These are phyloP conservation scores for Pangasius sanitwongsei DNA, from an alignment of 2,797 vertebrate species.

Conservation along the genomic window DNA sequence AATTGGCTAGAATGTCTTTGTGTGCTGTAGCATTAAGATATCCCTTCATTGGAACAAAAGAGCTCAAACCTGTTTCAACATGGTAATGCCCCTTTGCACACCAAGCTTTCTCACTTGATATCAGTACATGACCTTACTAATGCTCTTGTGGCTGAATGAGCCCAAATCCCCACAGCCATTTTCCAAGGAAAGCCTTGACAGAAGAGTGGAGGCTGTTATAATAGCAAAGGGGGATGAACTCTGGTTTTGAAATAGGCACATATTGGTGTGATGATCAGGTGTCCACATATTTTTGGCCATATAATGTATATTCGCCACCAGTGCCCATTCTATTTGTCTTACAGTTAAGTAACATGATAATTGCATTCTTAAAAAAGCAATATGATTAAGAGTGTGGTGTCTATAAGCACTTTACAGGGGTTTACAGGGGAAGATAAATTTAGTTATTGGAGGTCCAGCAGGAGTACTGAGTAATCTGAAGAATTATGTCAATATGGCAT, in stretches of 20 bases:
- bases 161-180: neutral
- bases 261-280: neutral
- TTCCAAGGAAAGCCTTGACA: neutral
- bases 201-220: neutral
- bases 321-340: neutral
- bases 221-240: neutral
- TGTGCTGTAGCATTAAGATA: neutral
- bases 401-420: neutral
- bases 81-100: neutral
- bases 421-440: neutral
- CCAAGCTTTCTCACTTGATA: neutral
- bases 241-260: neutral
- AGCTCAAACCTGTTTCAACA: neutral
- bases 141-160: neutral
- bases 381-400: constrained; percentile 4
- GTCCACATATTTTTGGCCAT: neutral
- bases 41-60: neutral
- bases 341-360: neutral
- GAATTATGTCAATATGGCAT: neutral
- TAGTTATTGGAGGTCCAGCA: neutral
- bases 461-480: neutral
- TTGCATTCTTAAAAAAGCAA: neutral
- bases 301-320: constrained; percentile 18
- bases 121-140: neutral
- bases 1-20: neutral